Evolutionary conservation across 2,888 invertebrate genomes (phyloP), one percentile per base, ranked within the genome.

Genomic region (Xylocampa areola): DNA sequence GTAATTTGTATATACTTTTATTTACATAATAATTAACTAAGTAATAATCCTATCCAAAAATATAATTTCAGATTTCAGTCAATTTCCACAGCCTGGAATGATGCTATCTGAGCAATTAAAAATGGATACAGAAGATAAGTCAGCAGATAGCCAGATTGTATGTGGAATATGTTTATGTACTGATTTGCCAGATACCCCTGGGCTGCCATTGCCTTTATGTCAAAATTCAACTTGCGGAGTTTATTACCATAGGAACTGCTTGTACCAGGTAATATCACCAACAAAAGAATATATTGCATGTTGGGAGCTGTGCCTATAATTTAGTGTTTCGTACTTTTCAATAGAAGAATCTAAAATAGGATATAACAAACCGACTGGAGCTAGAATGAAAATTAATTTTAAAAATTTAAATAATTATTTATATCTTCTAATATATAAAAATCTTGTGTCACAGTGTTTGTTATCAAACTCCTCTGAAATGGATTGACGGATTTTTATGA

Each of bases 161-260:
- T 93, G 93, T 76, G 83, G 84, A 13, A 93, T 93, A 66, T 93
- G 93, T 57, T 80, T 91, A 4, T 88, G 89, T 77, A 49, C 74
- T 13, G 82, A 87, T 43, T 60, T 91, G 36, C 84, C 85, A 3
- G 85, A 82, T 36, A 57, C 59, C 16, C 68, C 78, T 17, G 84
- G 85, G 13, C 51, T 89, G n/a, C 92, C 93, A 3, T 84, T 86
- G 35, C 92, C 92, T n/a, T 68, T 93, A 11, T 93, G 93, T 54
- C 85, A 85, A 64, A 92, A 91, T 68, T 29, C 68, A 14, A 64
- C 59, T 6, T 93, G 93, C 82, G 89, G 86, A 11, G 86, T 86
- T 29, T 85, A 85, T 64, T 93, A 84, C 58, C 93, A 93, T 60
- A 87, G 86, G 68, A 81, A 50, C 45, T 93, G 93, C 70, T 79